Conservation (phyloP, 1,140 invertebrate genomes). For the Drosophila sp. region DNA sequence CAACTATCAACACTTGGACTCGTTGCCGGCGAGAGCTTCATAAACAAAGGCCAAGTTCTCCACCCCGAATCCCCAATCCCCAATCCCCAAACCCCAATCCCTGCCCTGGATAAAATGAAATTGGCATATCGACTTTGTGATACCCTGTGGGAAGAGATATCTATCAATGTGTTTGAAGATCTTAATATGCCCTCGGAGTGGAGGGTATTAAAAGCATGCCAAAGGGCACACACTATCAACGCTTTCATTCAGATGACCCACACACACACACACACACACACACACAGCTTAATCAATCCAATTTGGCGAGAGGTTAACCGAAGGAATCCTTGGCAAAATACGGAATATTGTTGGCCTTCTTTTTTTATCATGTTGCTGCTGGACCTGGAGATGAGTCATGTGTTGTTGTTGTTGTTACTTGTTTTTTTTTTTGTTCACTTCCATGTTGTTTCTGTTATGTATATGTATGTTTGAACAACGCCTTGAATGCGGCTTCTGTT, state of each 20-base stretch:
- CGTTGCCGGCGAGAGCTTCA: conserved; percentile 1
- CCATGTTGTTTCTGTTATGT: conserved; percentile 57
- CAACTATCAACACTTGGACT: conserved; percentile 10
- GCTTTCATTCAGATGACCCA: conserved; percentile 37
- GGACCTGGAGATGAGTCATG: conserved; percentile 36
- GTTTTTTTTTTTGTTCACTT: conserved; percentile 34
- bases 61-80: no score
- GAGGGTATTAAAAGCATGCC: not conserved
- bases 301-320: conserved; percentile 49
- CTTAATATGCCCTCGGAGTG: no score
- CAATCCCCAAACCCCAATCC: not conserved
- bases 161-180: no score
- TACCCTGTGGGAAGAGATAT: not conserved
- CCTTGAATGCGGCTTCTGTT: conserved; percentile 76
- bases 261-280: conserved; percentile 29
- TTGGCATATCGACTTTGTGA: not conserved
- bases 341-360: conserved; percentile 31
- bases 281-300: conserved; percentile 68
- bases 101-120: no score
- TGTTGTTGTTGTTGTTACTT: conserved; percentile 17
- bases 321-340: conserved; percentile 25
- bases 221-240: conserved; percentile 19
- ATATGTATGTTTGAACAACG: conserved; percentile 72
- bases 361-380: conserved; percentile 8
- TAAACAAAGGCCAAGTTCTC: not conserved